These are phyloP conservation scores for Lycorma delicatula DNA, from an alignment of 1,140 invertebrate species.

Conservation along the genomic window DNA sequence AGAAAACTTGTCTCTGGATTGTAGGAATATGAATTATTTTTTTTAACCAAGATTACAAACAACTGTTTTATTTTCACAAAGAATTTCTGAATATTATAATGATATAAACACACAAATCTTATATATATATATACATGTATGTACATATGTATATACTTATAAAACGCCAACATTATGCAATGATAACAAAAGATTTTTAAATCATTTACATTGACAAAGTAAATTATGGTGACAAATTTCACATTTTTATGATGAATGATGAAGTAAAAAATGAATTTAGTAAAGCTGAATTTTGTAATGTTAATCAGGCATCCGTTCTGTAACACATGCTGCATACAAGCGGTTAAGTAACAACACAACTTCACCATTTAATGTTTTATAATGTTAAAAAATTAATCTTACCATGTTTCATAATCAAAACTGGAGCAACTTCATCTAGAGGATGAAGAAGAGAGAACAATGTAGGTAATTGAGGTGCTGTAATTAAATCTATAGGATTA, in stretches of 20 bases:
- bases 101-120: too few relatives aligned
- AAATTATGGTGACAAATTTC: background rate
- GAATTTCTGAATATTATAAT: too few relatives aligned
- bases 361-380: background rate
- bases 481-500: background rate
- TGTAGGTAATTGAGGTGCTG: conserved; percentile 43
- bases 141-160: too few relatives aligned
- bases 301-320: background rate
- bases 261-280: background rate
- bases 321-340: background rate
- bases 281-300: background rate
- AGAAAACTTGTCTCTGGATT: too few relatives aligned
- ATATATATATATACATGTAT: too few relatives aligned
- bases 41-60: too few relatives aligned
- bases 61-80: too few relatives aligned
- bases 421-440: conserved; percentile 77
- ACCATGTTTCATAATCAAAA: conserved; percentile 59
- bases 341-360: background rate
- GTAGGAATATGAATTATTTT: too few relatives aligned
- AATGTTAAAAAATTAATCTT: conserved; percentile 20
- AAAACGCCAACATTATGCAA: too few relatives aligned
- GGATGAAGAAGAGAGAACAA: conserved; percentile 81
- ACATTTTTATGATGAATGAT: conserved; percentile 2
- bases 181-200: too few relatives aligned
- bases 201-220: too few relatives aligned